Conservation (phyloP, 35 echinoderm and acorn worm species). For the Amphiura filiformis region DNA sequence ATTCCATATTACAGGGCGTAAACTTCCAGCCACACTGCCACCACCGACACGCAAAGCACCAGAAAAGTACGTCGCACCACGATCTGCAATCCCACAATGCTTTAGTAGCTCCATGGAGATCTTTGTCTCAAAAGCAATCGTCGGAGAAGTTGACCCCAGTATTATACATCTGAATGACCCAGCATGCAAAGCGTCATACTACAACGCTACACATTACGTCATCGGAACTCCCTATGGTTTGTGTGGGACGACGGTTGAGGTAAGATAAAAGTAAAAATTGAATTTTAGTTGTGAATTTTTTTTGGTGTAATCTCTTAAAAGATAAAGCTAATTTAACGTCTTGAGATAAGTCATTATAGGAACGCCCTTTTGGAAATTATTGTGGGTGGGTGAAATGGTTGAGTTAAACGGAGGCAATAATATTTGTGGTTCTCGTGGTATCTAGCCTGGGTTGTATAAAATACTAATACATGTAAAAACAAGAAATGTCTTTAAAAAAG, state of each 20-base stretch:
- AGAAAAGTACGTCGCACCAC: neutral
- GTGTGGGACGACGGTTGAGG: constrained; percentile 4
- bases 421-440: too few species aligned
- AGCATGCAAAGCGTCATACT: neutral
- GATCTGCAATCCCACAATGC: constrained; percentile 13
- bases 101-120: constrained; percentile 23
- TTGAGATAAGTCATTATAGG: neutral
- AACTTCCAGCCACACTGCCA: neutral
- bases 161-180: constrained; percentile 26
- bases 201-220: constrained; percentile 38
- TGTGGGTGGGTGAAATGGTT: neutral
- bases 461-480: too few species aligned
- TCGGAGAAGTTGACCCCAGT: constrained; percentile 17
- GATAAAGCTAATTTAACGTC: neutral
- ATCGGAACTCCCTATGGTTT: constrained; percentile 22
- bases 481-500: too few species aligned
- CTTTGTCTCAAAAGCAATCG: constrained; percentile 20
- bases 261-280: neutral
- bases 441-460: too few species aligned
- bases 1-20: constrained; percentile 15
- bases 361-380: neutral
- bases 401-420: too few species aligned
- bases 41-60: neutral
- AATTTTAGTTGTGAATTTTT: neutral
- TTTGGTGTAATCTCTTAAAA: neutral